phyloP scores from a whole-genome alignment of 2,888 invertebrate species.

The Pristionchus maxplancki region DNA sequence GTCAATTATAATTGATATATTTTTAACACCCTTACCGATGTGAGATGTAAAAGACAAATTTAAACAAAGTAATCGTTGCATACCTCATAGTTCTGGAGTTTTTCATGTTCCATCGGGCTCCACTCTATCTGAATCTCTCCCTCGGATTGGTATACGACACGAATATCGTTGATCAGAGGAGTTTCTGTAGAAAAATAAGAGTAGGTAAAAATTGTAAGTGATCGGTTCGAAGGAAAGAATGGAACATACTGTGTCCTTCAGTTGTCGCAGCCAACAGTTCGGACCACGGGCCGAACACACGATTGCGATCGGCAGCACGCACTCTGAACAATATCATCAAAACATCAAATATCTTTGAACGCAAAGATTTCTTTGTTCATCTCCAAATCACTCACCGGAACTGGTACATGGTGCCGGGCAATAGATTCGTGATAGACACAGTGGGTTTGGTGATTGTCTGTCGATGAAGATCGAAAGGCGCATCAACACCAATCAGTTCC shows the following conservation, averaged over 20 bases:
- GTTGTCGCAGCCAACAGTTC: conserved; percentile 72
- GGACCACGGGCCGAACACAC: conserved; percentile 75
- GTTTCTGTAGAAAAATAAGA: conserved; percentile 4
- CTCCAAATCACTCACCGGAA: conserved; percentile 58
- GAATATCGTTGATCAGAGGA: conserved; percentile 49
- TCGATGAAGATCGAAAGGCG: conserved; percentile 76
- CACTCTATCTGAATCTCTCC: conserved; percentile 56
- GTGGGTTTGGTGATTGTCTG: conserved; percentile 76
- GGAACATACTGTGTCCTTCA: conserved; percentile 70
- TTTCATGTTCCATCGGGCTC: conserved; percentile 50
- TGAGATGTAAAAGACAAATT: too few relatives aligned
- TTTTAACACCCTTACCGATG: too few relatives aligned
- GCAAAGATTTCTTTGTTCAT: too few relatives aligned
- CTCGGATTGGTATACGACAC: conserved; percentile 53
- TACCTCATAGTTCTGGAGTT: conserved; percentile 60
- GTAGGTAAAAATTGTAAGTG: neutral
- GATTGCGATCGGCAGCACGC: conserved; percentile 73
- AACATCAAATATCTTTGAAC: neutral
- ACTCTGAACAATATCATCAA: conserved; percentile 55
- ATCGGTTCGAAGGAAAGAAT: neutral
- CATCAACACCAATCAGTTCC: conserved; percentile 71
- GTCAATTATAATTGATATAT: too few relatives aligned
- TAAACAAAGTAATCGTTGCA: neutral
- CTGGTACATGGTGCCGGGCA: conserved; percentile 76
- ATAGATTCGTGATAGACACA: conserved; percentile 74